Percentiles rank a stretch among this genome's conserved stretches.
Evolutionary conservation across 2,888 invertebrate genomes (phyloP).

Genomic region (Cheilosia impressa): DNA sequence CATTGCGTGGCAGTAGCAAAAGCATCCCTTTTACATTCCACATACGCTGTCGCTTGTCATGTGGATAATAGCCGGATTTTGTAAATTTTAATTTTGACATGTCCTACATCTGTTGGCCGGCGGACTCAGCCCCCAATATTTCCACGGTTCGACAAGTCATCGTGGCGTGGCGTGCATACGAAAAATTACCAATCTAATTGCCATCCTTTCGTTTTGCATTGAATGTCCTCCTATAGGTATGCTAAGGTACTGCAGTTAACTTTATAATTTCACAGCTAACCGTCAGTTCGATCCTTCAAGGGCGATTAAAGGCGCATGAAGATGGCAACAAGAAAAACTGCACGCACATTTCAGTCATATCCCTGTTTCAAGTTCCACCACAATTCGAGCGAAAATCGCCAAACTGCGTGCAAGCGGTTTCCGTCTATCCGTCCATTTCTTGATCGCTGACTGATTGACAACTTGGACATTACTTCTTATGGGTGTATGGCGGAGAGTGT

Average conservation of each 20-base stretch:
- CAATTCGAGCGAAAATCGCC: slow-evolving; percentile 62
- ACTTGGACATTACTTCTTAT: slow-evolving; percentile 60
- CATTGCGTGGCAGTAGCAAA: slow-evolving; percentile 42
- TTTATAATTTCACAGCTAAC: slow-evolving; percentile 16
- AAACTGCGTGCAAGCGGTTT: slow-evolving; percentile 72
- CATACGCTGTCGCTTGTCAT: slow-evolving; percentile 48
- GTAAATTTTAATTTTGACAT: slow-evolving; percentile 71
- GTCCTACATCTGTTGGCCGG: slow-evolving; percentile 72
- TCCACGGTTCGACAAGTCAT: slow-evolving; percentile 71
- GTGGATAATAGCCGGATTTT: slow-evolving; percentile 73
- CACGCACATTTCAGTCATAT: slow-evolving; percentile 58
- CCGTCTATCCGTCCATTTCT: slow-evolving; percentile 47
- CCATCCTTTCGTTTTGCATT: slow-evolving; percentile 66
- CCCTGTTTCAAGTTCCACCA: slow-evolving; percentile 44
- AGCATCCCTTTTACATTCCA: slow-evolving; percentile 39
- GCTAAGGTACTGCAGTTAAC: slow-evolving; percentile 3
- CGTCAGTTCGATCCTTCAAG: slow-evolving; percentile 59
- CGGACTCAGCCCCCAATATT: slow-evolving; percentile 64
- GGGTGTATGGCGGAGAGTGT: slow-evolving; percentile 18
- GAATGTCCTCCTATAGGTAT: neutral
- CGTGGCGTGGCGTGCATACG: slow-evolving; percentile 72
- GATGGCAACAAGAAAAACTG: slow-evolving; percentile 35
- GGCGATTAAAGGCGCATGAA: slow-evolving; percentile 58
- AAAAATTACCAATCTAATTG: slow-evolving; percentile 72
- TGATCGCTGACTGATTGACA: slow-evolving; percentile 74